Percentiles rank a stretch among this genome's conserved stretches.
Evolutionary conservation across 2,797 vertebrate genomes (phyloP).

Genomic region (Chanos chanos): DNA sequence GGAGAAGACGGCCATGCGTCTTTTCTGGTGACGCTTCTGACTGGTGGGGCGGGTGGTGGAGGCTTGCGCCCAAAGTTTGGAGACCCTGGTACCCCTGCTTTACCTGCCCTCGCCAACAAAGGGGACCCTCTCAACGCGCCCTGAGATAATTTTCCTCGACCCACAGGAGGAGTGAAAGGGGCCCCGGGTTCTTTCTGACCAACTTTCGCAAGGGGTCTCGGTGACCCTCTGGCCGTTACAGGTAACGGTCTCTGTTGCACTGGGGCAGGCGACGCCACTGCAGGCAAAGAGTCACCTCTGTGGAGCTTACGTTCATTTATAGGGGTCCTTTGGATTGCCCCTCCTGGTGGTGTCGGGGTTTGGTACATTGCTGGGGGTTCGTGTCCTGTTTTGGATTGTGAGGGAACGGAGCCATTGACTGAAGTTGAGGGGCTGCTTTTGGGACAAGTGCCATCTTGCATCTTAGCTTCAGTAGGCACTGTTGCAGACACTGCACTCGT

Average conservation of each 20-base stretch:
- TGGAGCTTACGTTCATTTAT: constrained; percentile 45
- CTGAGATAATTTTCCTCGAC: constrained; percentile 59
- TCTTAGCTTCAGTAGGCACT: constrained; percentile 7
- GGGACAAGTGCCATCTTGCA: constrained; percentile 31
- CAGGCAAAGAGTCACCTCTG: constrained; percentile 37
- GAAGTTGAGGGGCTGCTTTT: constrained; percentile 27
- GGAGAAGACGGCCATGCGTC: constrained; percentile 57
- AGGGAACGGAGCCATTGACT: background rate
- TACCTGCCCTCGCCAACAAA: constrained; percentile 62
- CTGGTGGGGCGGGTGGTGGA: constrained; percentile 74
- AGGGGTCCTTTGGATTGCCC: constrained; percentile 51
- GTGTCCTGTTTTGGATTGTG: constrained; percentile 54
- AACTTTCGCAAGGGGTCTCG: constrained; percentile 56
- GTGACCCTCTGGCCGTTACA: constrained; percentile 51
- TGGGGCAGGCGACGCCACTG: constrained; percentile 38
- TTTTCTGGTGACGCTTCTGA: constrained; percentile 74
- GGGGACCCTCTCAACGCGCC: constrained; percentile 64
- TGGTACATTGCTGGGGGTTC: constrained; percentile 66
- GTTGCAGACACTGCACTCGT: constrained; percentile 51
- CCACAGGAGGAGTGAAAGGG: constrained; percentile 45
- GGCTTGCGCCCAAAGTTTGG: constrained; percentile 71
- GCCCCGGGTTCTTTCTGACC: constrained; percentile 22
- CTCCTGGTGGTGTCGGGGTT: constrained; percentile 59
- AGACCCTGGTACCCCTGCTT: constrained; percentile 63
- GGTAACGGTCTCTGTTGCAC: constrained; percentile 60